Conservation (phyloP, 1,140 invertebrate species). For the Achroia grisella region DNA sequence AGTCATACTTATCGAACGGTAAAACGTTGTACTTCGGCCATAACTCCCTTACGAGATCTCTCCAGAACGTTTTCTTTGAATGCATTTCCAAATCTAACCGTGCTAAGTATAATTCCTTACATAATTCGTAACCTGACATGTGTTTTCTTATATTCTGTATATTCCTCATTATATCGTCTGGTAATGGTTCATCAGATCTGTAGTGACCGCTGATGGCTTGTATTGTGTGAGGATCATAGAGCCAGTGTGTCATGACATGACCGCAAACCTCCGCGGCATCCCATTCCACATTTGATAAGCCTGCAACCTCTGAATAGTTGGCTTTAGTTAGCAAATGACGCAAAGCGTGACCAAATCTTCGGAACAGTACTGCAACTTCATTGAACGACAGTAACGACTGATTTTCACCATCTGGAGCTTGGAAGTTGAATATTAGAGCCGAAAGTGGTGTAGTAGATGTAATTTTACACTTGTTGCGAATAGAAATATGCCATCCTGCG, state of each 20-base stretch:
- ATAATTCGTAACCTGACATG: conserved; percentile 86
- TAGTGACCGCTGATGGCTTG: conserved; percentile 83
- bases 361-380: conserved; percentile 85
- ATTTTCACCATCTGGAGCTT: conserved; percentile 75
- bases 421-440: conserved; percentile 89
- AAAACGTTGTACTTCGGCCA: conserved; percentile 87
- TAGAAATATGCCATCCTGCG: conserved; percentile 80
- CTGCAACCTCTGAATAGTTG: conserved; percentile 87
- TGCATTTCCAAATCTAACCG: conserved; percentile 91
- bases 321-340: conserved; percentile 87
- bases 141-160: conserved; percentile 80
- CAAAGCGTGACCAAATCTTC: conserved; percentile 88
- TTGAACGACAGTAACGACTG: conserved; percentile 83
- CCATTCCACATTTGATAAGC: conserved; percentile 92
- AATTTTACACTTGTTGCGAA: conserved; percentile 79
- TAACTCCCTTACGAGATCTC: conserved; percentile 80
- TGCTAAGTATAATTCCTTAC: conserved; percentile 86
- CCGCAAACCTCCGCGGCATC: conserved; percentile 88
- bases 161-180: conserved; percentile 78
- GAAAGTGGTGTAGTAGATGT: conserved; percentile 79
- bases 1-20: conserved; percentile 83
- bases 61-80: conserved; percentile 85
- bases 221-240: conserved; percentile 82
- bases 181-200: conserved; percentile 80
- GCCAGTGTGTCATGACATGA: conserved; percentile 87